Evolutionary conservation across 2,113 vertebrate genomes (phyloP).

Genomic region (Camelus dromedarius): DNA sequence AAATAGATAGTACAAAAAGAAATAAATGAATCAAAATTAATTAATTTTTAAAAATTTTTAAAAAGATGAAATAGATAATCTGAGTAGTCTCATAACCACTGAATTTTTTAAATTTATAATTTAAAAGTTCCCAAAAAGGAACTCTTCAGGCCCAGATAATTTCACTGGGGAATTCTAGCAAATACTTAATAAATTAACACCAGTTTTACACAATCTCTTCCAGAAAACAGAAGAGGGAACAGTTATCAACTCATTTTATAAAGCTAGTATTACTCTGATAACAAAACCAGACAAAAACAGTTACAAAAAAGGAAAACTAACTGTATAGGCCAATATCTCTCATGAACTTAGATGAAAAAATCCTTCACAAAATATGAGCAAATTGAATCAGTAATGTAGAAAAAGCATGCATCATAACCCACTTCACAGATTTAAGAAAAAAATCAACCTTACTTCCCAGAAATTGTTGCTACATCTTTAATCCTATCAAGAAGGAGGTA

Average conservation of each 20-base stretch:
- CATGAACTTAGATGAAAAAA: constrained; percentile 52
- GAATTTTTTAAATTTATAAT: constrained; percentile 32
- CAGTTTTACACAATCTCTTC: not conserved
- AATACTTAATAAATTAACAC: constrained; percentile 54
- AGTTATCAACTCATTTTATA: constrained; percentile 36
- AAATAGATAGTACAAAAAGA: not conserved
- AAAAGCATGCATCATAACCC: constrained; percentile 23
- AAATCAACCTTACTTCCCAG: constrained; percentile 55
- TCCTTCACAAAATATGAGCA: constrained; percentile 57
- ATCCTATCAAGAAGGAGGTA: constrained; percentile 31
- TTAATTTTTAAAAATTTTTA: too few relatives aligned
- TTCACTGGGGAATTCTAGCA: constrained; percentile 39
- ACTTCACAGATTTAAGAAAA: not conserved
- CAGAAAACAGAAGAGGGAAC: constrained; percentile 33
- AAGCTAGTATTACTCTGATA: constrained; percentile 18
- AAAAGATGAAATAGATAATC: constrained; percentile 22
- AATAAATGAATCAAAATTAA: too few relatives aligned
- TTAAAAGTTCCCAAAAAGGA: constrained; percentile 52
- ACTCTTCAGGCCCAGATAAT: constrained; percentile 7
- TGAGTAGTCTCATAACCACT: constrained; percentile 44
- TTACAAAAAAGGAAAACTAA: constrained; percentile 53
- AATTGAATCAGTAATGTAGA: constrained; percentile 27
- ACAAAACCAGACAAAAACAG: constrained; percentile 43
- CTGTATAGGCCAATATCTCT: not conserved
- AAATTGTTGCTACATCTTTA: constrained; percentile 56